Percentiles rank a stretch among this genome's conserved stretches.
Conservation (phyloP, 2,113 vertebrate genomes). For the Dicaeum eximium region DNA sequence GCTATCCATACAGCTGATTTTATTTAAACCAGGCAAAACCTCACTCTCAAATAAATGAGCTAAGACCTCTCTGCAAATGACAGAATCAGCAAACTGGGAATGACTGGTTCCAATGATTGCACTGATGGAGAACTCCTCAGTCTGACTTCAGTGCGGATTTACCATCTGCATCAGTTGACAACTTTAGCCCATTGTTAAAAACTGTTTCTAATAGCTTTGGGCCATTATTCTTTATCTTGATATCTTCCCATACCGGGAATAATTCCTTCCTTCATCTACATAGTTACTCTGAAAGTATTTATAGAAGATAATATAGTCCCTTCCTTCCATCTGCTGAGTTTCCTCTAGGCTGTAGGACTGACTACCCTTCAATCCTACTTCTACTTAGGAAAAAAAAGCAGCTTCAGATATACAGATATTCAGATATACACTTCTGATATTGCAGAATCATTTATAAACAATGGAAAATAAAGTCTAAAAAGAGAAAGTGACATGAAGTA, state of each 20-base stretch:
- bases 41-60: background rate
- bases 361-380: background rate
- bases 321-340: background rate
- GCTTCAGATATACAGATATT: background rate
- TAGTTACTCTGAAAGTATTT: conserved; percentile 8
- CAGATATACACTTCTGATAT: background rate
- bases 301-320: background rate
- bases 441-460: background rate
- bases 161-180: background rate
- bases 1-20: background rate
- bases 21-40: background rate
- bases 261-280: conserved; percentile 18
- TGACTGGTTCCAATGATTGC: background rate
- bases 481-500: background rate
- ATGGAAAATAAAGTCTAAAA: background rate
- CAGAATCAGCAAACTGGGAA: background rate
- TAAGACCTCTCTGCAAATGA: background rate
- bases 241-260: background rate
- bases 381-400: background rate
- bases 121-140: background rate
- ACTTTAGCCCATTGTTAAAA: background rate
- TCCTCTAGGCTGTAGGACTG: background rate
- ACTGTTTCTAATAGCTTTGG: background rate
- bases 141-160: background rate
- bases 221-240: background rate